Evolutionary conservation across 1,140 invertebrate species (phyloP).

Genomic region (Pseudomyrmex pallidus): DNA sequence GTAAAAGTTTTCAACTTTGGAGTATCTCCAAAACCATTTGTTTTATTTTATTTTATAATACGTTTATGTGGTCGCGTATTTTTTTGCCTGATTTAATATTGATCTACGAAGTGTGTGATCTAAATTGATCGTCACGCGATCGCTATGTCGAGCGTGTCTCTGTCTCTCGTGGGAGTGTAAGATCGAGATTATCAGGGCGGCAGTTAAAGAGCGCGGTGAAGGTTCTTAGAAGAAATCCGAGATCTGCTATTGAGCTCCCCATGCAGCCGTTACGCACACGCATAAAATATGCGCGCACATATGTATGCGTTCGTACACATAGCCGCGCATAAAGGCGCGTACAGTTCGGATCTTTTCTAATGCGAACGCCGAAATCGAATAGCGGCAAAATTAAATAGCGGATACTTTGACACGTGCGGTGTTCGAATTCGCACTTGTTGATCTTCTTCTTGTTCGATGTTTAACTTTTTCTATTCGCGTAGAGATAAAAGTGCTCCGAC

Average conservation of each 20-base stretch:
- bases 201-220: conserved; percentile 43
- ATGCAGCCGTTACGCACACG: conserved; percentile 42
- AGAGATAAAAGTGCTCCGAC: too few species aligned
- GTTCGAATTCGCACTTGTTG: too few species aligned
- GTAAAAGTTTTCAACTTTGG: background rate
- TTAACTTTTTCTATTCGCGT: too few species aligned
- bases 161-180: background rate
- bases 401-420: too few species aligned
- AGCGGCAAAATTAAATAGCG: too few species aligned
- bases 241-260: conserved; percentile 53
- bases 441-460: too few species aligned
- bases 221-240: conserved; percentile 76
- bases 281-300: conserved; percentile 13
- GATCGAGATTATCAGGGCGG: conserved; percentile 42
- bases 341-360: too few species aligned
- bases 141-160: background rate
- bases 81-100: background rate
- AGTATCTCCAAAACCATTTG: too few species aligned
- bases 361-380: too few species aligned
- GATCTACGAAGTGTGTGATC: background rate
- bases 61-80: background rate
- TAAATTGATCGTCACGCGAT: conserved; percentile 1
- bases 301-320: too few species aligned
- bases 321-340: too few species aligned
- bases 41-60: background rate